A percentile compares a stretch with the other conserved stretches of the same genome.
These are phyloP conservation scores for Cordilura impudica DNA, from an alignment of 2,888 invertebrate genomes.

Conservation along the genomic window DNA sequence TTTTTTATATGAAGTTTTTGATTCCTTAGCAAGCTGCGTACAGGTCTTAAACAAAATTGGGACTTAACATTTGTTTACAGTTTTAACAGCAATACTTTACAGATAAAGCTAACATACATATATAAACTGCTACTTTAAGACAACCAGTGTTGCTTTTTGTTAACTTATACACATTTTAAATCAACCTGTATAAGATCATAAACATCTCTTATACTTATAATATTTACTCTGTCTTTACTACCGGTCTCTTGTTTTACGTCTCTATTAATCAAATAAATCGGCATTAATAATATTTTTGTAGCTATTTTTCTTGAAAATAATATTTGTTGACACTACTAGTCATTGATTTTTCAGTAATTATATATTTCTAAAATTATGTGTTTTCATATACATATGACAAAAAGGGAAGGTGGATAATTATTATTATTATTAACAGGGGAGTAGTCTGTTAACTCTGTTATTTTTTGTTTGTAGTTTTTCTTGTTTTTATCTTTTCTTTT, in stretches of 20 bases:
- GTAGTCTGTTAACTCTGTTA: not conserved
- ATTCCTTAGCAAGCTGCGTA: no score
- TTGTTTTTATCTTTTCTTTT: constrained; percentile 19
- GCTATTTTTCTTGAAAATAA: constrained; percentile 9
- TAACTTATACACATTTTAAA: not conserved
- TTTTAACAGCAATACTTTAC: constrained; percentile 25
- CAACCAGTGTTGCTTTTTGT: constrained; percentile 1
- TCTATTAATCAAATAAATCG: not conserved
- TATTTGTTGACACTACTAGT: constrained; percentile 41
- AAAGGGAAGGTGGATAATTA: not conserved
- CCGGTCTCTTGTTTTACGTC: constrained; percentile 26
- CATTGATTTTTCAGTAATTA: constrained; percentile 25
- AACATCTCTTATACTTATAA: constrained; percentile 7
- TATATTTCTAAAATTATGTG: constrained; percentile 16
- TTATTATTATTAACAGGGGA: constrained; percentile 14
- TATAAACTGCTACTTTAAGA: not conserved
- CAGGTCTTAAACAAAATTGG: not conserved
- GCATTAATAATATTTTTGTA: constrained; percentile 9
- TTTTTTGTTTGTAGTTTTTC: constrained; percentile 18
- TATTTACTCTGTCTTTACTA: not conserved
- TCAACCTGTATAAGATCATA: not conserved
- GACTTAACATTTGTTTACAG: constrained; percentile 24
- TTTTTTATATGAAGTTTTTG: no score
- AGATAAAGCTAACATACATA: no score
- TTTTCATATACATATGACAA: not conserved